These are phyloP conservation scores for Melanostigma gelatinosum DNA, from an alignment of 2,113 vertebrate genomes.

Conservation along the genomic window DNA sequence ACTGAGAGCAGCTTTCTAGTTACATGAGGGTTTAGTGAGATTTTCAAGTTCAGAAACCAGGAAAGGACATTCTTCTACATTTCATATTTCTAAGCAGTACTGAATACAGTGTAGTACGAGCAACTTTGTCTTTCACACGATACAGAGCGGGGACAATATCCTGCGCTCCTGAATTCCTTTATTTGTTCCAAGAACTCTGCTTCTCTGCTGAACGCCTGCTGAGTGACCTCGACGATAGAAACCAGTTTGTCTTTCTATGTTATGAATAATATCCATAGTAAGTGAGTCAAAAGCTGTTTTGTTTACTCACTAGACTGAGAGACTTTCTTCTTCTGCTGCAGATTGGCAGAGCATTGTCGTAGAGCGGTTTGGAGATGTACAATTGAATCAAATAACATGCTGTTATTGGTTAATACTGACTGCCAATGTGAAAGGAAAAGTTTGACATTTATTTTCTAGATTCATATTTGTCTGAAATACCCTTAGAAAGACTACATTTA, in stretches of 20 bases:
- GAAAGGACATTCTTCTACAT: not conserved
- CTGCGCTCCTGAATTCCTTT: not conserved
- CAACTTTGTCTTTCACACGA: not conserved
- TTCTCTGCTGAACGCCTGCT: not conserved
- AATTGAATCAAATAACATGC: no score
- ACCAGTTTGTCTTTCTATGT: not conserved
- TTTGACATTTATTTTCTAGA: no score
- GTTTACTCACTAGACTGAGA: constrained; percentile 3
- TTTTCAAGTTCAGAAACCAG: not conserved
- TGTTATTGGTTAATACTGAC: no score
- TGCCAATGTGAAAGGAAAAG: no score
- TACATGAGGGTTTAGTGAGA: no score
- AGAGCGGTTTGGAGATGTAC: no score
- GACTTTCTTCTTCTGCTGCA: no score
- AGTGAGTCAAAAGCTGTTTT: constrained; percentile 4
- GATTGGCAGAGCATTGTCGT: no score
- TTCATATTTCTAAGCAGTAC: not conserved
- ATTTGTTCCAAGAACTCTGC: not conserved
- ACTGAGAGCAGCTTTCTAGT: no score
- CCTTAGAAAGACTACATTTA: no score
- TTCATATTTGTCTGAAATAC: no score
- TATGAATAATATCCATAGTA: not conserved
- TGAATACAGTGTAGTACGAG: not conserved
- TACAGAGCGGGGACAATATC: not conserved
- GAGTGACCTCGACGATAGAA: constrained; percentile 14